Evolutionary conservation across 2,113 vertebrate species (phyloP).

Genomic region (Brienomyrus brachyistius): DNA sequence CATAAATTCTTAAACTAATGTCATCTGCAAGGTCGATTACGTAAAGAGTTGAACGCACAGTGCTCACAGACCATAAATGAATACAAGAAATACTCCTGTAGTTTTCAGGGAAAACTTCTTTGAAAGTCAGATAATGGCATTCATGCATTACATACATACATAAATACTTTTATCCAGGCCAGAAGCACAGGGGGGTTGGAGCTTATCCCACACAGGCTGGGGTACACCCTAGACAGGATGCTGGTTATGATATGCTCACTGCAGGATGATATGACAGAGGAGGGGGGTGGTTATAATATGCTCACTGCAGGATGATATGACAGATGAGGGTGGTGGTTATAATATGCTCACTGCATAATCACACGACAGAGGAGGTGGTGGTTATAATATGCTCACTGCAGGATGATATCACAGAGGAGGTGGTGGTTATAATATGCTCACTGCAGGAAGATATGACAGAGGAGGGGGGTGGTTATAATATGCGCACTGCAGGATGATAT

Average conservation of each 20-base stretch:
- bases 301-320: not conserved
- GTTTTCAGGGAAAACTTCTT: not conserved
- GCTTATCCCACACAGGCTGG: not conserved
- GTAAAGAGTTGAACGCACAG: not conserved
- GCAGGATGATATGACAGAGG: not conserved
- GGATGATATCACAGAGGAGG: not conserved
- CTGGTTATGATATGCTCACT: not conserved
- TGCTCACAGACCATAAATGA: not conserved
- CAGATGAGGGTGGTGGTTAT: not conserved
- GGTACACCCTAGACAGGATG: not conserved
- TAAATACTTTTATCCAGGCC: not conserved
- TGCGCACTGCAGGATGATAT: no score
- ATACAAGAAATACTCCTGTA: not conserved
- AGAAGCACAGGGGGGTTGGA: not conserved
- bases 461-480: no score
- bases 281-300: not conserved
- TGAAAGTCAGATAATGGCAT: not conserved
- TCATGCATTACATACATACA: not conserved
- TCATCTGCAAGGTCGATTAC: not conserved
- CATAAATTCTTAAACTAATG: not conserved
- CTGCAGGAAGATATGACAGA: no score
- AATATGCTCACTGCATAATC: not conserved
- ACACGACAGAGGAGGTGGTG: not conserved
- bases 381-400: not conserved
- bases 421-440: not conserved